Base-by-base conservation (phyloP, 2,888 invertebrate genomes). In the Taphrorychus bicolor region DNA sequence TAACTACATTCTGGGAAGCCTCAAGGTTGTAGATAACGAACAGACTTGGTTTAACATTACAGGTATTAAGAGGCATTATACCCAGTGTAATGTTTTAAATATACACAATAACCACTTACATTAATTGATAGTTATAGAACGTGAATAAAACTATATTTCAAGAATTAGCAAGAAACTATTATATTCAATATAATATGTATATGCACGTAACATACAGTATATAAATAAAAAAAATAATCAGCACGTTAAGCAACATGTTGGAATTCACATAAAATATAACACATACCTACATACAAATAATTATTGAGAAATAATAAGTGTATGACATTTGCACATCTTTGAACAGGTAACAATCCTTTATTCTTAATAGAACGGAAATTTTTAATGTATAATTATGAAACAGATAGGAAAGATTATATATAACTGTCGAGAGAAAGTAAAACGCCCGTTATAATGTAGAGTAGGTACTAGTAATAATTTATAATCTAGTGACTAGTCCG, bases 401-500 rank as follows among this genome's bases (percentile, higher is more conserved):
- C 11, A 11, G 11, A 32, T 9, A 11, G 32, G 11, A 32, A 9
- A 11, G 32, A 32, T 32, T 32, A 32, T n/a, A n/a, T n/a, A n/a
- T 2, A 32, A 32, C 11, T 11, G 7, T 32, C 3, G 11, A 32
- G 32, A 32, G 32, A 32, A 32, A 32, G 32, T 32, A 32, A 32
- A 32, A 32, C 32, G 32, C 11, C 9, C 32, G 32, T 32, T 32
- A 9, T 32, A 32, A 32, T 32, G 11, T 32, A 9, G 9, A 9
- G 11, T 32, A 32, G n/a, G n/a, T 11, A 32, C 9, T 32, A 11
- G 32, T 11, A 32, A 32, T 32, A 32, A 32, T 45, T 45, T 45
- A 45, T 16, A 14, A 45, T 14, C 45, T 45, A 45, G 45, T 45
- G 45, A 45, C 45, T 45, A 45, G 45, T 45, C 45, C 7, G 45